A percentile compares a stretch with the other conserved stretches of the same genome.
These are phyloP conservation scores for Caenorhabditis tropicalis DNA, from an alignment of 1,140 invertebrate genomes.

Conservation along the genomic window DNA sequence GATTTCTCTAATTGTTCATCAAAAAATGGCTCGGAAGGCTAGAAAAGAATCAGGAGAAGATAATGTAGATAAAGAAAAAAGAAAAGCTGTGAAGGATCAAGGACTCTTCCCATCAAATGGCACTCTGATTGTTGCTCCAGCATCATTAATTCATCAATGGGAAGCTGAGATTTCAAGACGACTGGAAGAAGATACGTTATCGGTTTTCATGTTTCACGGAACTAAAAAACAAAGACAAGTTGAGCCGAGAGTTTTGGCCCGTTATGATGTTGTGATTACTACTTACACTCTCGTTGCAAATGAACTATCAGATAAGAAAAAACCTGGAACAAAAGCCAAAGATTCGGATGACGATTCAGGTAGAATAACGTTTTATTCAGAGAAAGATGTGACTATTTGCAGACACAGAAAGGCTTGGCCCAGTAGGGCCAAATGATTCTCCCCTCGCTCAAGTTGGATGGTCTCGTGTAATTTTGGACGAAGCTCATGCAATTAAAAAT, in stretches of 20 bases:
- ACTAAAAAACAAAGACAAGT: conserved; percentile 78
- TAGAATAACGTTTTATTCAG: background rate
- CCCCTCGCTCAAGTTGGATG: conserved; percentile 79
- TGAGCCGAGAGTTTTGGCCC: conserved; percentile 71
- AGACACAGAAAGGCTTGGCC: background rate
- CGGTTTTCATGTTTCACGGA: conserved; percentile 83
- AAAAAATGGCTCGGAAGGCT: conserved; percentile 61
- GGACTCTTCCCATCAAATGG: conserved; percentile 74
- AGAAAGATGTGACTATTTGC: background rate
- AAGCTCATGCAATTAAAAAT: conserved; percentile 90
- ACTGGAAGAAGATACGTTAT: conserved; percentile 76
- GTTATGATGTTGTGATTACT: conserved; percentile 75
- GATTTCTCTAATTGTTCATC: conserved; percentile 81
- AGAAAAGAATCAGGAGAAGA: conserved; percentile 46
- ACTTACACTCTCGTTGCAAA: conserved; percentile 75
- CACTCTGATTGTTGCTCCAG: conserved; percentile 88
- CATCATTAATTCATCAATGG: conserved; percentile 82
- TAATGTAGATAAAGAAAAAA: conserved; percentile 60
- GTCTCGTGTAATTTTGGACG: conserved; percentile 88
- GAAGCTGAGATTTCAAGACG: conserved; percentile 80
- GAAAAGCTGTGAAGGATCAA: conserved; percentile 64
- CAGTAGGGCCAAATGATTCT: conserved; percentile 57
- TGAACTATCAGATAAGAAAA: conserved; percentile 72
- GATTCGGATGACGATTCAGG: conserved; percentile 60
- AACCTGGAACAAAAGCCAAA: conserved; percentile 52